Evolutionary conservation across 2,113 vertebrate genomes (phyloP).

Genomic region (Tupaia tana): DNA sequence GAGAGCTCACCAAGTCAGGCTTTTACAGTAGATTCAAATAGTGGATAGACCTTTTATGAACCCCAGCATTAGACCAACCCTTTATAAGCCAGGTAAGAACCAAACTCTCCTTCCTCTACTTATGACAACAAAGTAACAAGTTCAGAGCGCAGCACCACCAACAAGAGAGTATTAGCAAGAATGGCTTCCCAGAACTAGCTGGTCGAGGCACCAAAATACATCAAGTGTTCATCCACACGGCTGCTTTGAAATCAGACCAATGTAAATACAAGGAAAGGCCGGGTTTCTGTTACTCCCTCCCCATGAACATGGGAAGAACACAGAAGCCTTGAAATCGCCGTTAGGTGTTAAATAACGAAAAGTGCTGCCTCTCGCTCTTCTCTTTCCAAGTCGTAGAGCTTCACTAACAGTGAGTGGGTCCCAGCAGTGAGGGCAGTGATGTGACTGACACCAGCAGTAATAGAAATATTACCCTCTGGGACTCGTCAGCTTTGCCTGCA

Average conservation of each 20-base stretch:
- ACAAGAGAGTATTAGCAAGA: neutral
- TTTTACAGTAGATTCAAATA: neutral
- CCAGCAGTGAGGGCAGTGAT: constrained; percentile 65
- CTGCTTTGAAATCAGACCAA: constrained; percentile 29
- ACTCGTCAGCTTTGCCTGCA: constrained; percentile 54
- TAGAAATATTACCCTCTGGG: constrained; percentile 63
- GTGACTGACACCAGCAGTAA: constrained; percentile 63
- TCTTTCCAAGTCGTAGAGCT: constrained; percentile 29
- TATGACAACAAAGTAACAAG: neutral
- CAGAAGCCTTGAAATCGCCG: constrained; percentile 21
- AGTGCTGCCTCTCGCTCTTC: constrained; percentile 60
- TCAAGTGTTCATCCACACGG: neutral
- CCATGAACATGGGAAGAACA: neutral
- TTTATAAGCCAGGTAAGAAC: neutral
- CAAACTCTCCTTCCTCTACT: neutral
- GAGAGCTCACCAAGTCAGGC: neutral
- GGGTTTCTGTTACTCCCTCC: neutral
- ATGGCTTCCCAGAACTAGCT: neutral
- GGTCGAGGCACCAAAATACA: neutral
- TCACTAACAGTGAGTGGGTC: constrained; percentile 61
- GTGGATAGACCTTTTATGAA: neutral
- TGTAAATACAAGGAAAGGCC: neutral
- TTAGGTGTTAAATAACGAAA: constrained; percentile 5
- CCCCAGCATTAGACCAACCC: neutral
- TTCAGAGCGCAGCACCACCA: neutral